phyloP scores from a whole-genome alignment of 2,888 invertebrate genomes.

The Tipula unca region DNA sequence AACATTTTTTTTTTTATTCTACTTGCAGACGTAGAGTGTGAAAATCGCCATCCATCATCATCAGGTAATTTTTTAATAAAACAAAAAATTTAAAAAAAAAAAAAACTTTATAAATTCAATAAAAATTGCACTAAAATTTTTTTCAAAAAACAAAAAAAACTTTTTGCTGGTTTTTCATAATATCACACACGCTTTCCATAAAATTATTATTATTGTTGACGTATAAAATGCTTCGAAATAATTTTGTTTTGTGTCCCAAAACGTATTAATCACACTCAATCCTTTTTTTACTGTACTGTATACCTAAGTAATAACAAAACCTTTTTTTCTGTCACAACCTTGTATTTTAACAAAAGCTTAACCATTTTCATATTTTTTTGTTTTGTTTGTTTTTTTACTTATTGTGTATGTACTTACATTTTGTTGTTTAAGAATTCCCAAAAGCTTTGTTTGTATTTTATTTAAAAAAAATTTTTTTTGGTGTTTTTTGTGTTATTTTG shows the following conservation, averaged over 20 bases:
- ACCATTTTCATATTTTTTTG: constrained; percentile 1
- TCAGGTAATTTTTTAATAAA: neutral
- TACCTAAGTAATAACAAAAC: neutral
- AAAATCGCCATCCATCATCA: constrained; percentile 14
- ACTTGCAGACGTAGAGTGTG: neutral
- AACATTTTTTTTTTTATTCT: constrained; percentile 1
- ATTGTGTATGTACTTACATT: neutral
- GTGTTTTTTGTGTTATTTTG: neutral
- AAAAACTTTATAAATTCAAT: neutral
- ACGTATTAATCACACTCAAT: neutral
- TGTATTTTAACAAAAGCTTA: neutral
- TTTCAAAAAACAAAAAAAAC: neutral
- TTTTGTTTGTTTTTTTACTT: neutral
- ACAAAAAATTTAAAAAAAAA: neutral
- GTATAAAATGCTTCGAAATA: neutral
- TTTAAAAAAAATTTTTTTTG: neutral
- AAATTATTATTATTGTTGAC: neutral
- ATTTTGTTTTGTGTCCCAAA: neutral
- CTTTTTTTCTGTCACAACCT: neutral
- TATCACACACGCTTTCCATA: neutral
- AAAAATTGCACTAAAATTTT: neutral
- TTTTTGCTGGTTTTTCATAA: neutral
- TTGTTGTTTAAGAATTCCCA: neutral
- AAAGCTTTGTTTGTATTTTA: neutral
- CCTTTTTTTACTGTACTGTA: neutral